Evolutionary conservation across 92 coral and sea anemone species (phyloP), one percentile per base, ranked within the genome.

Genomic region (Parazoanthus darwini): DNA sequence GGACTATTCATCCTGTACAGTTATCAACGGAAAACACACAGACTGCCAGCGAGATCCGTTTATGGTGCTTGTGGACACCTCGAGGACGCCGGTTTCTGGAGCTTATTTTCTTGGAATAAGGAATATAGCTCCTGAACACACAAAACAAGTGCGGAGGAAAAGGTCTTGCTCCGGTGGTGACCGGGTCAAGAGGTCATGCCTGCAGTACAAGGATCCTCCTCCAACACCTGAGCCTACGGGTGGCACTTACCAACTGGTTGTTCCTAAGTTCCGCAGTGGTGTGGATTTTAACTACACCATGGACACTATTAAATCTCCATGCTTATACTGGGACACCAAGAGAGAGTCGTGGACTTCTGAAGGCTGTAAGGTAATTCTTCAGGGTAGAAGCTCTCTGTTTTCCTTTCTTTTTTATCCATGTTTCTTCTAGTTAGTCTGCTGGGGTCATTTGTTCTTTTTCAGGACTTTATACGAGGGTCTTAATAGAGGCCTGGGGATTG

Each of bases 231-330:
- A 67, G 50, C 50, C 88, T 0, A 14, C 54, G 20, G n/a, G 84
- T 35, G 88, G 84, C 23, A 76, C 74, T n/a, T 87, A 77, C 39
- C 74, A 78, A 2, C 67, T 66, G 4, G 77, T 87, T 37, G 76
- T 87, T 3, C 90, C 90, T 20, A 77, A 44, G 63, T 89, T 74
- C 65, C 76, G 87, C 54, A 67, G 84, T 25, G 65, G 56, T 37
- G 37, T 83, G 46, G 88, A 75, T 51, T 51, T 59, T 13, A 92
- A 92, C 79, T 92, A 89, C 81, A 89, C 94, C 13, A 89, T 92
- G 89, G 79, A 91, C 78, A 90, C 90, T 9, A 89, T 92, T 51
- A 86, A 89, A 7, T 90, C 94, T 80, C 89, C 94, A 23, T 92
- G 94, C 77, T 56, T 92, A 79, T 92, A 89, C 78, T 92, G 92